Evolutionary conservation across 2,797 vertebrate species (phyloP).

Genomic region (Crypturellus tataupa): DNA sequence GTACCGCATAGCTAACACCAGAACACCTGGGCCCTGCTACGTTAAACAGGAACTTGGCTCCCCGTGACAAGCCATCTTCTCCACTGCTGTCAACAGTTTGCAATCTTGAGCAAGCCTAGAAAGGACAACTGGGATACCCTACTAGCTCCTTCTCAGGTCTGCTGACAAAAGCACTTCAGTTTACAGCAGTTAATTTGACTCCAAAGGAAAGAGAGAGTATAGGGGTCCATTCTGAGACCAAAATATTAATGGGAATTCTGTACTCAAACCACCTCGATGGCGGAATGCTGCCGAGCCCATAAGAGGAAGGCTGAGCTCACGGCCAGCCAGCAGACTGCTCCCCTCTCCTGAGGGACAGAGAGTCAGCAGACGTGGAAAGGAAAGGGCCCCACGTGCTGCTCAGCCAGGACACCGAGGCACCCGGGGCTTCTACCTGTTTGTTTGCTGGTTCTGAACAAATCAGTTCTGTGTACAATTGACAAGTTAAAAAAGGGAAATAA

Average conservation of each 20-base stretch:
- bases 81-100: not conserved
- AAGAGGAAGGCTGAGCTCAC: not conserved
- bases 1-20: not conserved
- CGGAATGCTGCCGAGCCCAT: not conserved
- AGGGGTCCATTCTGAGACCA: not conserved
- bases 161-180: not conserved
- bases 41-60: not conserved
- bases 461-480: not conserved
- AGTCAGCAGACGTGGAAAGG: not conserved
- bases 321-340: not conserved
- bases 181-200: not conserved
- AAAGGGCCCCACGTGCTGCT: not conserved
- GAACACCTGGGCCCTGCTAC: no score
- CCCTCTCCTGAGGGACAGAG: not conserved
- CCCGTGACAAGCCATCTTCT: not conserved
- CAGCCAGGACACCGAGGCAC: not conserved
- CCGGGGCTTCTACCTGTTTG: not conserved
- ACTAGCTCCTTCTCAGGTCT: not conserved
- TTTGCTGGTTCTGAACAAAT: constrained; percentile 13
- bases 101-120: not conserved
- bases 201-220: not conserved
- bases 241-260: not conserved
- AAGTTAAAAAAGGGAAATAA: not conserved
- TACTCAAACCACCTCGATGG: not conserved
- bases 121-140: not conserved